Evolutionary conservation across 2,113 vertebrate genomes (phyloP), one percentile per base, ranked within the genome.

Genomic region (Riparia riparia): DNA sequence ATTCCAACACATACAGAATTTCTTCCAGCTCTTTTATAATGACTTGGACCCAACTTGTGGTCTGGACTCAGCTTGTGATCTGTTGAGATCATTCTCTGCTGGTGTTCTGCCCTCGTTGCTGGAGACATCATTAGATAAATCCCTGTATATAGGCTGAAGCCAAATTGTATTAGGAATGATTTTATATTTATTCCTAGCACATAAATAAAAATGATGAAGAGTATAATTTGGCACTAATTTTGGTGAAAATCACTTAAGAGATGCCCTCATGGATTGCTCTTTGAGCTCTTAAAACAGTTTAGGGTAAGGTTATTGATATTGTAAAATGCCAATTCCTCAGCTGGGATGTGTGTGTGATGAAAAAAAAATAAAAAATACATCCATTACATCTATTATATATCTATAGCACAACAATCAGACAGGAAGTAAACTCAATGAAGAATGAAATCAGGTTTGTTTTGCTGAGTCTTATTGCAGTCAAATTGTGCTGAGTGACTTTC

Each of bases 81-180:
- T 50, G 2, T 39, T 3, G 2, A 51, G 47, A 81, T 12, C 28
- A 44, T 83, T 89, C 13, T 47, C 17, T 89, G 11, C 51, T 77
- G 28, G 13, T 90, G 39, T 11, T 53, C 17, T 94, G 51, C 31
- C 64, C 49, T 92, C 14, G 0, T 45, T 4, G 1, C 49, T 68
- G n/a, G 31, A 32, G 50, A 76, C 54, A 61, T 80, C 58, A 51
- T 54, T 54, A 91, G 60, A 81, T 74, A 51, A 56, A 29, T 78
- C 71, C 41, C 42, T 91, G 5, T 44, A 50, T 42, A 26, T 37
- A 49, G 47, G 28, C 37, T 93, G 81, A 91, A 87, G 24, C 11
- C 53, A 94, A 89, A 93, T 82, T 89, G 13, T 72, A 63, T 94
- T 94, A 94, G 63, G 53, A 87, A 72, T 76, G 45, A 93, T 85